Base-by-base conservation (phyloP, 2,113 vertebrate species). In the Oenanthe melanoleuca region DNA sequence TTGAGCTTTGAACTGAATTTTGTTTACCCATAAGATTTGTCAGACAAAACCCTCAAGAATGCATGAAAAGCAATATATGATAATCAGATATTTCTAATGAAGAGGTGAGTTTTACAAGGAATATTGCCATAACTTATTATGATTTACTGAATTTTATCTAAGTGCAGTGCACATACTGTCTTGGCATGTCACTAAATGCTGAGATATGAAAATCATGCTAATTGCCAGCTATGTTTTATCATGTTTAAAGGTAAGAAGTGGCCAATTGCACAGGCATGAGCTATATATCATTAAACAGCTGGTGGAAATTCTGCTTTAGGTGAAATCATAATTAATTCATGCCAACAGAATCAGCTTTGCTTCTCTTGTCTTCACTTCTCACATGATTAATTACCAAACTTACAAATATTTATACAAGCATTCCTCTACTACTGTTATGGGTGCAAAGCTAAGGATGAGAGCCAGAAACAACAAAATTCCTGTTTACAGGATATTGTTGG, bases 21-120 rank as follows among this genome's bases (percentile, higher is more conserved):
- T 92, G 53, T 77, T 92, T 94, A 71, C 77, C 47, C 40, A 15
- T 86, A 74, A 75, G 87, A 8, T 91, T 95, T 91, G 78, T 73
- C 87, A 93, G 42, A 86, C 7, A 31, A 96, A 26, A 1, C 12
- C 12, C 26, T 33, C 21, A 74, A 70, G 28, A 80, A 69, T 15
- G 15, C 15, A 53, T 1, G 5, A 60, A 96, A 91, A 96, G 86
- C 95, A 94, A 73, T 49, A 38, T 2, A 38, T 19, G 16, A 2
- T 37, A 42, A 31, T 7, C 26, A 26, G 9, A 4, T 37, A 57
- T 63, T 88, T 61, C 18, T 74, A 34, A 47, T 8, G 8, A 83
- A 67, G 34, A 69, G 17, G 9, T 10, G 57, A 38, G 12, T 40
- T 73, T 66, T 29, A 50, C 14, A 79, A 92, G 70, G 92, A 93